Evolutionary conservation across 2,113 vertebrate species (phyloP), one percentile per base, ranked within the genome.

Genomic region (Ophthalmolycus amberensis): DNA sequence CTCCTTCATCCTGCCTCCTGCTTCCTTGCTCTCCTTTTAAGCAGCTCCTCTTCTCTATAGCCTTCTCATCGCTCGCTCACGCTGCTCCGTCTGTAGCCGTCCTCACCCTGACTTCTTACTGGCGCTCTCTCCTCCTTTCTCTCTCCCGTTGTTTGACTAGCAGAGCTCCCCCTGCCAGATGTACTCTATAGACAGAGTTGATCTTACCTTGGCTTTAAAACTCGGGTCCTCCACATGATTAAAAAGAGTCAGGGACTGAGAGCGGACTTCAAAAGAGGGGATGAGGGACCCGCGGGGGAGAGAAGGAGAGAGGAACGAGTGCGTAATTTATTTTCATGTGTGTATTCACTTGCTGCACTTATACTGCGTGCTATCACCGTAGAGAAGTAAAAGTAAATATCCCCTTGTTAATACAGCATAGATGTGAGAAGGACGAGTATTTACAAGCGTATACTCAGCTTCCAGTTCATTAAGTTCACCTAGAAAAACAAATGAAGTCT

Each of bases 161-260:
- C 83, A 58, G 58, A 76, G 71, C 66, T 77, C 46, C 79, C 56
- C 48, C 56, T 64, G 82, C 84, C 90, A 90, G 89, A 90, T 90
- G 90, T 86, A 83, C 56, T 79, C 67, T 74, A 77, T 80, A 89
- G 74, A 79, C 72, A 62, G 59, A 88, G 86, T 89, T 91, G 86
- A 90, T 88, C 85, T 91, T 92, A 89, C 83, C 70, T 85, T 89
- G 82, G 87, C 85, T 90, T 87, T 89, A 90, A 90, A 91, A 84
- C 77, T 12, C 66, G 52, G 80, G 63, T 82, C 64, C 52, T 71
- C 78, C 44, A 77, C 66, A 78, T 90, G 88, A 86, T 86, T 78
- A 84, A 82, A 83, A 80, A 80, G 74, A 84, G 79, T 80, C 69
- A 79, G 69, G 59, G 80, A 73, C 74, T 79, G 62, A 71, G 50